phyloP scores from a whole-genome alignment of 2,113 vertebrate species.

The Petrocephalus microphthalmus region DNA sequence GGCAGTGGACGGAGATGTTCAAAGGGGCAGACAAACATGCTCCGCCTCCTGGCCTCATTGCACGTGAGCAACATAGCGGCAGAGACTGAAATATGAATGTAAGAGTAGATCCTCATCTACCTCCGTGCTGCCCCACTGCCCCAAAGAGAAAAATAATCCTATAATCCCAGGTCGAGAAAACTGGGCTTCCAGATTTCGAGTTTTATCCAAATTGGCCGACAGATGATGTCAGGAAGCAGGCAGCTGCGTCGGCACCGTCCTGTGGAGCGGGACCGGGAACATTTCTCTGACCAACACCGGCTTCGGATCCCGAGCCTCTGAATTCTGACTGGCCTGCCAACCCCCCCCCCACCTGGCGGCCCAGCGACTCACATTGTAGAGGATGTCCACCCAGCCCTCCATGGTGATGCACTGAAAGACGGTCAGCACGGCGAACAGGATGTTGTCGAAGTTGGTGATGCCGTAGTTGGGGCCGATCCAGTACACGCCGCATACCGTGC shows the following conservation, averaged over 20 bases:
- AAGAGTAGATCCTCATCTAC: not conserved
- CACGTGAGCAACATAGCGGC: not conserved
- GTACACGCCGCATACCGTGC: constrained; percentile 70
- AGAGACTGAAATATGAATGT: not conserved
- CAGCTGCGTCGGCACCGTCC: not conserved
- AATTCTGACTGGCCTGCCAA: not conserved
- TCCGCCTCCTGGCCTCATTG: not conserved
- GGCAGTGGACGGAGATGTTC: not conserved
- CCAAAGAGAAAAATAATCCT: constrained; percentile 7
- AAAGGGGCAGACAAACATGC: not conserved
- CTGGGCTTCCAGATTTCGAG: not conserved
- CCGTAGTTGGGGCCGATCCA: constrained; percentile 94
- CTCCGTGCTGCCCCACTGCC: not conserved
- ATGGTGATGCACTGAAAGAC: constrained; percentile 99
- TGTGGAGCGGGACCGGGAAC: not conserved
- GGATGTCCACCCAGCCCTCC: constrained; percentile 95
- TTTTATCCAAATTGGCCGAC: constrained; percentile 8
- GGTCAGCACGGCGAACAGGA: constrained; percentile 73
- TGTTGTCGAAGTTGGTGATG: constrained; percentile 97
- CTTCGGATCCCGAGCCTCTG: not conserved
- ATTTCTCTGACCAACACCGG: not conserved
- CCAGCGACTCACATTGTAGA: constrained; percentile 80
- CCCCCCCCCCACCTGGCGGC: not conserved
- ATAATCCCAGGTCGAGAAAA: constrained; percentile 4
- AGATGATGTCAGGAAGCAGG: not conserved